phyloP scores from a whole-genome alignment of 2,797 vertebrate genomes.

The Sebastes iracundus region DNA sequence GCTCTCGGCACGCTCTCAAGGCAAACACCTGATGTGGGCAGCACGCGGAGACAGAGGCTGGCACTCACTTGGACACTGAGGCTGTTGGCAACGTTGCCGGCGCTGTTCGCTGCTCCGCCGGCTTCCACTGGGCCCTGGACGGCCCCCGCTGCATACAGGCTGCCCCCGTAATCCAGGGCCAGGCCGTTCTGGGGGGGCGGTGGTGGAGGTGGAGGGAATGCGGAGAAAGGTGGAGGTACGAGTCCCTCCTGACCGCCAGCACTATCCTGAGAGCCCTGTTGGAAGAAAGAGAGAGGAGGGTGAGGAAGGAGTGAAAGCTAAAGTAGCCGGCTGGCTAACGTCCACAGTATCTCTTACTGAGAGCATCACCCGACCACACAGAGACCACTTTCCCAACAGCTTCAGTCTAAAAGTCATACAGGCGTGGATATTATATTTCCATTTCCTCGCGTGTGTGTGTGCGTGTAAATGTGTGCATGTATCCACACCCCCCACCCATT shows the following conservation, averaged over 20 bases:
- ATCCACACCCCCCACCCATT: slow-evolving; percentile 62
- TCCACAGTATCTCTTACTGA: slow-evolving; percentile 55
- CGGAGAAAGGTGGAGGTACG: slow-evolving; percentile 81
- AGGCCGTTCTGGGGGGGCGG: slow-evolving; percentile 86
- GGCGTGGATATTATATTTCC: slow-evolving; percentile 70
- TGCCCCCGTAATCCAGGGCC: slow-evolving; percentile 82
- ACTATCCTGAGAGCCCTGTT: slow-evolving; percentile 84
- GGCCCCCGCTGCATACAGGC: slow-evolving; percentile 77
- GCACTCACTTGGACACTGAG: slow-evolving; percentile 81
- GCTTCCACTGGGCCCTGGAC: slow-evolving; percentile 83
- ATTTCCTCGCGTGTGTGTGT: slow-evolving; percentile 24
- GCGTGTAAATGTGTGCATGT: slow-evolving; percentile 33
- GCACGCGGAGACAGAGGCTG: slow-evolving; percentile 25
- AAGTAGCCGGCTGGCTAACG: slow-evolving; percentile 55
- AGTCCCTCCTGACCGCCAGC: slow-evolving; percentile 84
- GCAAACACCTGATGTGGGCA: slow-evolving; percentile 32
- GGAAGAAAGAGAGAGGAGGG: slow-evolving; percentile 6
- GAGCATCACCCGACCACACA: slow-evolving; percentile 51
- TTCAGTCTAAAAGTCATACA: slow-evolving; percentile 57
- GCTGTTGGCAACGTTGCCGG: slow-evolving; percentile 71
- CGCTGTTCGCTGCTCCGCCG: slow-evolving; percentile 66
- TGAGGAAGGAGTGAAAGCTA: slow-evolving; percentile 22
- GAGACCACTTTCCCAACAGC: slow-evolving; percentile 56
- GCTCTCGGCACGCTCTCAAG: not conserved
- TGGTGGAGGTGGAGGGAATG: slow-evolving; percentile 84